Evolutionary conservation across 1,140 invertebrate genomes (phyloP).

Genomic region (Radopholus similis): DNA sequence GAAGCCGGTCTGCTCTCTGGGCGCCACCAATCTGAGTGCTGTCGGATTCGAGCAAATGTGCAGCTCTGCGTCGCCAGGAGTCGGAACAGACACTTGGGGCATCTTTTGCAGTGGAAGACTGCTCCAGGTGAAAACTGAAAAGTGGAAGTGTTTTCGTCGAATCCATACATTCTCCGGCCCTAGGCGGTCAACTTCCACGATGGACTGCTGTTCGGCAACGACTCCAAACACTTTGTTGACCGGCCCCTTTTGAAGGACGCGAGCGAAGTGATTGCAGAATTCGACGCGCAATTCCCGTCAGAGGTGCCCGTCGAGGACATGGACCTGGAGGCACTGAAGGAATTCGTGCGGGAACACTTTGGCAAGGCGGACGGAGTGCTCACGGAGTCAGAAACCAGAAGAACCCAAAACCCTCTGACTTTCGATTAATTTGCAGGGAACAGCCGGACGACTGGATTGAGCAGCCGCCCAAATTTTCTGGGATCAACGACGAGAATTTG

Average conservation of each 20-base stretch:
- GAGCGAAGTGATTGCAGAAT: constrained; percentile 23
- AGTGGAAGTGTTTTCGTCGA: not conserved
- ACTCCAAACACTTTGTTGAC: constrained; percentile 85
- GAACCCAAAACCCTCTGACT: too few relatives aligned
- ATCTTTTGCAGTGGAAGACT: not conserved
- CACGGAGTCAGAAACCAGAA: constrained; percentile 17
- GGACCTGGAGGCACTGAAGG: constrained; percentile 15
- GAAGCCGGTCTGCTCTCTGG: not conserved
- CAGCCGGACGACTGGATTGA: constrained; percentile 12
- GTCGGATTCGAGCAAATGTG: not conserved
- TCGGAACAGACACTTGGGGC: not conserved
- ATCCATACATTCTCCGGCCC: not conserved
- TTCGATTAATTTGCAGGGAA: too few relatives aligned
- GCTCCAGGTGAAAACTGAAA: not conserved
- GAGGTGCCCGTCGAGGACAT: constrained; percentile 3
- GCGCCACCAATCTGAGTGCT: not conserved
- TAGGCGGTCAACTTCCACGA: constrained; percentile 8
- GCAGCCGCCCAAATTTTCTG: not conserved
- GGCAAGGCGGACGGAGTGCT: constrained; percentile 48
- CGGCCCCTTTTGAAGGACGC: constrained; percentile 69
- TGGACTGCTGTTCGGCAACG: constrained; percentile 51
- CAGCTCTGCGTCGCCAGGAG: too few relatives aligned
- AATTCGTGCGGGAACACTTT: constrained; percentile 48
- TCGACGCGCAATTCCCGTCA: constrained; percentile 13
- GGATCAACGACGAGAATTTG: not conserved